Base-by-base conservation (phyloP, 2,113 vertebrate genomes). In the Panthera tigris region DNA sequence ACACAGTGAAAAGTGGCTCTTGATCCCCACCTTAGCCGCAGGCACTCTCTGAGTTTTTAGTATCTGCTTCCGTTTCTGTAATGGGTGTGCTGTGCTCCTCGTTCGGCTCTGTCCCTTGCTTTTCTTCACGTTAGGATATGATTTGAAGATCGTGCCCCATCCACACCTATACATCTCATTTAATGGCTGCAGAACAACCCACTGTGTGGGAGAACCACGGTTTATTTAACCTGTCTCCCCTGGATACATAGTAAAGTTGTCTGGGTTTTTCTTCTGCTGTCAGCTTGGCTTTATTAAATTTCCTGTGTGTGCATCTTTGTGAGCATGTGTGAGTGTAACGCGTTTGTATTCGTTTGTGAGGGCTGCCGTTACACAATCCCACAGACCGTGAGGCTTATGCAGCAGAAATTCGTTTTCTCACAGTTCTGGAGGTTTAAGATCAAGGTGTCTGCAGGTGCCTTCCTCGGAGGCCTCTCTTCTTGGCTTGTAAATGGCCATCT, bases 11-110 rank as follows among this genome's bases (percentile, higher is more conserved):
- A 63, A 82, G 5, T 39, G 84, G 45, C 16, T 57, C 50, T 19
- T 36, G 13, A 3, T 5, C 25, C 18, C 52, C 65, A 71, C 39
- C 1, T 3, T 29, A 14, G 14, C 41, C 5, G 11, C 45, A 74
- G 65, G 45, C n/a, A 9, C 7, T 33, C 4, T 65, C 52, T 45
- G 73, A 16, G 27, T 29, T 76, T 31, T 33, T 45, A 76, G 39
- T 27, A 11, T 50, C 9, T 78, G 18, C 14, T 41, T 23, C 33
- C 18, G 0, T 25, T 21, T n/a, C 36, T 2, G 4, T 36, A 1
- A 4, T 4, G 9, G 39, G 39, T 8, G 39, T 8, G 7, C 13
- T 3, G 1, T 3, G 21, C 52, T 39, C 65, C 12, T 8, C 5
- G 1, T 29, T 23, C 52, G 11, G 0, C 25, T 10, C 65, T 66